Conservation (phyloP, 92 coral and sea anemone genomes). For the Epizoanthus illoricatus region DNA sequence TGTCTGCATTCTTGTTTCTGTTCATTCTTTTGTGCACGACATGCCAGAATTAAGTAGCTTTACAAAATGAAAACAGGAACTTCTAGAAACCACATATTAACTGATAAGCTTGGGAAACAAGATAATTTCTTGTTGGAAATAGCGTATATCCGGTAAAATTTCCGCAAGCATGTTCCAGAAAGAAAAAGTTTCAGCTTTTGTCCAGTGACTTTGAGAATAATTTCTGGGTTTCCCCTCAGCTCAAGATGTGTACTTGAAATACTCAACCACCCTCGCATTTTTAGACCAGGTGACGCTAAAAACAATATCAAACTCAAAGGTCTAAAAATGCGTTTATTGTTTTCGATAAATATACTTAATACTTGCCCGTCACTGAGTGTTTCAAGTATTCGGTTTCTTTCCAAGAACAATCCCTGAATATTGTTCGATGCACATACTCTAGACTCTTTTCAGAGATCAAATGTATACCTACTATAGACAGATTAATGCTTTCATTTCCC, state of each 20-base stretch:
- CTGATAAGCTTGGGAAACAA: neutral
- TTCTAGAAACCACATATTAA: neutral
- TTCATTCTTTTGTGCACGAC: neutral
- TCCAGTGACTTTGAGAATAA: neutral
- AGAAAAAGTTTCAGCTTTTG: neutral
- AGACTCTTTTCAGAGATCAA: too few relatives aligned
- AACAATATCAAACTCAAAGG: neutral
- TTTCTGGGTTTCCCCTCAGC: neutral
- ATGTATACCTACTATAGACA: too few relatives aligned
- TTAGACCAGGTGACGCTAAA: neutral
- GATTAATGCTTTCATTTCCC: too few relatives aligned
- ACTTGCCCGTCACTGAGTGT: too few relatives aligned
- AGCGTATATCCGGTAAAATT: neutral
- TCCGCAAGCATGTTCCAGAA: neutral
- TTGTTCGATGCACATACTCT: too few relatives aligned
- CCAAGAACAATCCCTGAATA: too few relatives aligned
- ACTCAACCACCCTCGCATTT: neutral
- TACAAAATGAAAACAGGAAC: conserved; percentile 1
- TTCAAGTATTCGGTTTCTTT: too few relatives aligned
- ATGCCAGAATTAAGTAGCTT: conserved; percentile 8
- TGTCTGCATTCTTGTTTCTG: neutral
- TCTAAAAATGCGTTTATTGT: neutral
- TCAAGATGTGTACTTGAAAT: conserved; percentile 10
- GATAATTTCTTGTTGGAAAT: neutral
- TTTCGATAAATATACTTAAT: neutral